These are phyloP conservation scores for Nasonia longicornis DNA, from an alignment of 1,140 invertebrate species.

Conservation along the genomic window DNA sequence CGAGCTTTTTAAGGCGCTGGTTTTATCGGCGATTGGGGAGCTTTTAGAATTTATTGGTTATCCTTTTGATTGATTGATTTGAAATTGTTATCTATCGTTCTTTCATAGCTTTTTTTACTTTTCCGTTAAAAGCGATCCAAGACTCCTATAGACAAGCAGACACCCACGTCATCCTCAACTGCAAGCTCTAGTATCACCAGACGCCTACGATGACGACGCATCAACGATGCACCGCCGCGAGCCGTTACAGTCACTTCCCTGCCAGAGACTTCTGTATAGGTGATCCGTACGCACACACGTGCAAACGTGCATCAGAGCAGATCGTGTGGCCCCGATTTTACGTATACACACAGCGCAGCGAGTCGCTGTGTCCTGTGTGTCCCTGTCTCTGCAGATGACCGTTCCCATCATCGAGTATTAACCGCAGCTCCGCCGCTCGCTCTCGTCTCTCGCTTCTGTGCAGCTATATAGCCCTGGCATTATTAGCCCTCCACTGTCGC, in stretches of 20 bases:
- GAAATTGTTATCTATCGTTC: too few relatives aligned
- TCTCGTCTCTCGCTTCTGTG: slow-evolving; percentile 4
- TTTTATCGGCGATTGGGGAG: too few relatives aligned
- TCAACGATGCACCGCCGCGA: neutral
- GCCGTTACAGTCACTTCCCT: slow-evolving; percentile 3
- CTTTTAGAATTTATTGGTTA: too few relatives aligned
- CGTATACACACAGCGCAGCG: slow-evolving; percentile 41
- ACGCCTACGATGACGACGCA: neutral
- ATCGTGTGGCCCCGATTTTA: slow-evolving; percentile 64
- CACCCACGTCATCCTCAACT: too few relatives aligned
- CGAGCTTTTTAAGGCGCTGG: neutral
- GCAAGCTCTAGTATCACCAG: too few relatives aligned
- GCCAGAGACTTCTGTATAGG: neutral
- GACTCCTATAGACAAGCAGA: too few relatives aligned
- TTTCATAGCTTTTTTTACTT: too few relatives aligned
- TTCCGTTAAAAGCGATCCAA: too few relatives aligned
- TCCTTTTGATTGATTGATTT: too few relatives aligned
- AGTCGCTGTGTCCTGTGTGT: slow-evolving; percentile 42
- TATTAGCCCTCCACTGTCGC: slow-evolving; percentile 29
- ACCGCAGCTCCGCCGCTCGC: slow-evolving; percentile 57
- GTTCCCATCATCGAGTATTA: slow-evolving; percentile 71
- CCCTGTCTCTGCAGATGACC: slow-evolving; percentile 70
- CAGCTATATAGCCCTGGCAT: neutral
- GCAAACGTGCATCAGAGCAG: slow-evolving; percentile 48
- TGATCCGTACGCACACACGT: slow-evolving; percentile 51